Evolutionary conservation across 2,888 invertebrate species (phyloP), one percentile per base, ranked within the genome.

Genomic region (Epinotia demarniana): DNA sequence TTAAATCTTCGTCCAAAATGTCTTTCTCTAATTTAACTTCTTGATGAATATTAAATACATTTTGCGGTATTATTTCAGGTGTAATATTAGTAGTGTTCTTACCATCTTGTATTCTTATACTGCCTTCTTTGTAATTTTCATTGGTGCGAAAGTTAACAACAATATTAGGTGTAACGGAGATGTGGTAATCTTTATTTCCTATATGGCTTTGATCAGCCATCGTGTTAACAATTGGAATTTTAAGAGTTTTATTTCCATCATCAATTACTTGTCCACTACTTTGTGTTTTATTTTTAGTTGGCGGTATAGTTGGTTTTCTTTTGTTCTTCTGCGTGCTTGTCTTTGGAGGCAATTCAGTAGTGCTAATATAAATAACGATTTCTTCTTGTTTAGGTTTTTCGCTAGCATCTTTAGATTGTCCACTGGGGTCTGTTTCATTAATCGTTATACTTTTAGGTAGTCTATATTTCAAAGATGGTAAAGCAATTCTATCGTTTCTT

Each of bases 161-260:
- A 0, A 94, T 92, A 1, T 93, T 94, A 5, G 94, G 94, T 77
- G 93, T 94, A 0, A 94, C 84, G 0, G 94, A 91, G 57, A 92
- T 92, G 84, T 94, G 94, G 1, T 92, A 88, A 81, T 94, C 93
- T 53, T 93, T 87, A 77, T 94, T 88, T 0, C 94, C 94, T 12
- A 94, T 92, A 78, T 94, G 94, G 78, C 94, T 94, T 78, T 91
- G 90, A 12, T 93, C 94, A 58, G 87, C 85, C 90, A 94, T 90
- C 43, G 84, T 87, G 71, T 94, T 93, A 39, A 85, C 87, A 53
- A 89, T 78, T 0, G 90, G 90, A n/a, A 81, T 79, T 61, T 61
- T 71, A 12, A 79, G 78, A 16, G 80, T 75, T 77, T 79, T 80
- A 13, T 76, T 57, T 61, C 82, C 81, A n/a, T 81, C 80, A 61